Evolutionary conservation across 64 coral and sea anemone genomes (phyloP).

Genomic region (Stichodactyla helianthus): DNA sequence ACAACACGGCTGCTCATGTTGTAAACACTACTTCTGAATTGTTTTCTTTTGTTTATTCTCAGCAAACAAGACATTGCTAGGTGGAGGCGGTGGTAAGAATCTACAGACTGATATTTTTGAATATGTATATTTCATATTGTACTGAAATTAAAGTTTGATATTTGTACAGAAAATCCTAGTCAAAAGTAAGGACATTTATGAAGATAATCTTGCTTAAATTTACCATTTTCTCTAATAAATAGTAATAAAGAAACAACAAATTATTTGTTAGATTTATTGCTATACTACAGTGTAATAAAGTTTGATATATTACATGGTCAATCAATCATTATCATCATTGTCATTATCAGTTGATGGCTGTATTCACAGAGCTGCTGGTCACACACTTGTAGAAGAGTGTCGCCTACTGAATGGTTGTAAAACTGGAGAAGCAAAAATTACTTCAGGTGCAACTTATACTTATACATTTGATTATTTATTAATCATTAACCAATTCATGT

Average conservation of each 20-base stretch:
- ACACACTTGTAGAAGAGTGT: conserved; percentile 58
- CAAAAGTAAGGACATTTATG: too few species aligned
- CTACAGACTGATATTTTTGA: not conserved
- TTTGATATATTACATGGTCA: not conserved
- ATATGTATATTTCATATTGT: too few species aligned
- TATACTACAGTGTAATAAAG: too few species aligned
- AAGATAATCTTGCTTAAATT: too few species aligned
- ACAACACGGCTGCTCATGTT: not conserved
- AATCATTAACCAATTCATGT: not conserved
- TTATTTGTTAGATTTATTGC: too few species aligned
- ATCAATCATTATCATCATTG: not conserved
- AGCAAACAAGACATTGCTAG: conserved; percentile 81
- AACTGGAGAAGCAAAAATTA: conserved; percentile 87
- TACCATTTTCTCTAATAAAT: too few species aligned
- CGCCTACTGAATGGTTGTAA: conserved; percentile 49
- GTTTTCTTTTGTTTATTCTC: conserved; percentile 20
- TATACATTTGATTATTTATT: not conserved
- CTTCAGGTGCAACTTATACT: conserved; percentile 50
- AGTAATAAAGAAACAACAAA: too few species aligned
- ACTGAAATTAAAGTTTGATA: too few species aligned
- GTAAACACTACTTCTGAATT: not conserved
- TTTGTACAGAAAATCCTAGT: too few species aligned
- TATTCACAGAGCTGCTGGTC: conserved; percentile 92
- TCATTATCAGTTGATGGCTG: conserved; percentile 89
- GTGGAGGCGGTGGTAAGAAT: conserved; percentile 90